A percentile compares a stretch with the other conserved stretches of the same genome.
phyloP scores from a whole-genome alignment of 2,888 invertebrate species.

The Dromius quadrimaculatus region DNA sequence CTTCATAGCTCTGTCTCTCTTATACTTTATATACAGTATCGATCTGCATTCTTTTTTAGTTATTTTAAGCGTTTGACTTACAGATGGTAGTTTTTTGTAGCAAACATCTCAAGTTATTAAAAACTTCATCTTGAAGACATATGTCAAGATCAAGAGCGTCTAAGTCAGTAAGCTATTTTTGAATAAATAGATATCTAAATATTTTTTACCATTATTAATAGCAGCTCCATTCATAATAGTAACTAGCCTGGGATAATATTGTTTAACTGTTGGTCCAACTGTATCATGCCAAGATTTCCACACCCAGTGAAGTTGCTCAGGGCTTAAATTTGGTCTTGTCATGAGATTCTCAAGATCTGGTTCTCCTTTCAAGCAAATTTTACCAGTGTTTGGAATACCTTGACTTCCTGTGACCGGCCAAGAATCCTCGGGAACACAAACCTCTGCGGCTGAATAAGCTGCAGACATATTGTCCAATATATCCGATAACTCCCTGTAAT shows the following conservation, averaged over 20 bases:
- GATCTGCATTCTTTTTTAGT: no score
- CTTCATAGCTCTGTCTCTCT: no score
- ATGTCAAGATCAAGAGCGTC: background rate
- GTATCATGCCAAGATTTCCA: conserved; percentile 78
- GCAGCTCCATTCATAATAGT: conserved; percentile 75
- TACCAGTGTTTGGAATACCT: conserved; percentile 56
- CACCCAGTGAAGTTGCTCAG: conserved; percentile 66
- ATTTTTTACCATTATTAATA: conserved; percentile 71
- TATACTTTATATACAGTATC: no score
- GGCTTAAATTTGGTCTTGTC: conserved; percentile 62
- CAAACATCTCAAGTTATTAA: background rate
- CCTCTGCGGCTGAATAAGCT: conserved; percentile 71
- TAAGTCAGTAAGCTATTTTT: background rate
- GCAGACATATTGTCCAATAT: conserved; percentile 70
- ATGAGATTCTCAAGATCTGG: conserved; percentile 74
- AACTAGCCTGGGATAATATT: conserved; percentile 70
- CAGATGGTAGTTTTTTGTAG: no score
- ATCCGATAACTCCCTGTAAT: conserved; percentile 61
- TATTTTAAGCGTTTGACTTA: no score
- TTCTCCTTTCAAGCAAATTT: conserved; percentile 72
- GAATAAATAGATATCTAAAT: background rate
- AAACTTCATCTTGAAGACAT: background rate
- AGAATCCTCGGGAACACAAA: conserved; percentile 68
- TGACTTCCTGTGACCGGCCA: conserved; percentile 55
- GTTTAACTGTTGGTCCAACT: conserved; percentile 71